A percentile compares a stretch with the other conserved stretches of the same genome.
Conservation (phyloP, 2,888 invertebrate species). For the Clanis bilineata region DNA sequence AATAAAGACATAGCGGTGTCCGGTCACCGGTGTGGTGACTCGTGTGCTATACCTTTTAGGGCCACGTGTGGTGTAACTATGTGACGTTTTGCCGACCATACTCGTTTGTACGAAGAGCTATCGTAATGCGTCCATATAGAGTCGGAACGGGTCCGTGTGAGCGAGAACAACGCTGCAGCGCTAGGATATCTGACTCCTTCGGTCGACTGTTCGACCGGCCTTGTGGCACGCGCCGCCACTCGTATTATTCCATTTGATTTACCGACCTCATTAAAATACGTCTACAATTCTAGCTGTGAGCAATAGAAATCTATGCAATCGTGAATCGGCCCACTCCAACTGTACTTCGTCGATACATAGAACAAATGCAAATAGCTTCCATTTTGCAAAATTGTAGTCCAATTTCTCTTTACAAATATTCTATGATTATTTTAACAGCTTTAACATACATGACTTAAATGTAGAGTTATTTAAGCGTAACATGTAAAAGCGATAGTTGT, state of each 20-base stretch:
- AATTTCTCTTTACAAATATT: not conserved
- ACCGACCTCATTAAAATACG: slow-evolving; percentile 56
- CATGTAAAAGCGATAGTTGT: slow-evolving; percentile 3
- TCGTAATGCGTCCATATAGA: slow-evolving; percentile 60
- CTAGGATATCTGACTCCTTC: slow-evolving; percentile 61
- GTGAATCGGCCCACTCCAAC: not conserved
- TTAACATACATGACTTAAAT: too few species aligned
- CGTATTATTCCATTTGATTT: slow-evolving; percentile 63
- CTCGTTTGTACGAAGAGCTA: slow-evolving; percentile 40
- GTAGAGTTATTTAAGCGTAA: not conserved
- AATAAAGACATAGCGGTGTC: slow-evolving; percentile 69
- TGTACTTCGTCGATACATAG: not conserved
- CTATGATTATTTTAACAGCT: too few species aligned
- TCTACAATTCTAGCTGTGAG: slow-evolving; percentile 25
- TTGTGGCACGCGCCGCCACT: slow-evolving; percentile 76
- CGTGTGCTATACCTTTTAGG: slow-evolving; percentile 53
- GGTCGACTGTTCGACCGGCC: slow-evolving; percentile 69
- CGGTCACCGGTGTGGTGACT: slow-evolving; percentile 55
- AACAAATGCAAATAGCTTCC: not conserved
- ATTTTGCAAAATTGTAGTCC: not conserved
- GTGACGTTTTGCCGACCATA: slow-evolving; percentile 22
- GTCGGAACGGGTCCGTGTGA: slow-evolving; percentile 47
- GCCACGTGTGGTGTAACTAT: slow-evolving; percentile 57
- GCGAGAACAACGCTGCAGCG: slow-evolving; percentile 45
- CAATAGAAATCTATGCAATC: slow-evolving; percentile 6